A percentile compares a stretch with the other conserved stretches of the same genome.
These are phyloP conservation scores for Rhombomys opimus DNA, from an alignment of 2,113 vertebrate species.

Conservation along the genomic window DNA sequence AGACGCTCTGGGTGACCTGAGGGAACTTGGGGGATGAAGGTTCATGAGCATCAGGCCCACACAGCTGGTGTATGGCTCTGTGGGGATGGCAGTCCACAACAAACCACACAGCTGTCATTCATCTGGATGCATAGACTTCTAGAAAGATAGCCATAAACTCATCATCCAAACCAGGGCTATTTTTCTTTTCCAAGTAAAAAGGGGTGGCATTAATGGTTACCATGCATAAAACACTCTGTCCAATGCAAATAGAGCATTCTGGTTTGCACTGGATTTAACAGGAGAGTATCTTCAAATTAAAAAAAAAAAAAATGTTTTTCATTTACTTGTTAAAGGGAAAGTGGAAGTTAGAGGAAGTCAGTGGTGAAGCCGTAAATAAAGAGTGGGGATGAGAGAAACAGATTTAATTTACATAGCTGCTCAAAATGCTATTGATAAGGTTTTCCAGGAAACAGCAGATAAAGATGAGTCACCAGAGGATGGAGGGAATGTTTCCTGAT, in stretches of 20 bases:
- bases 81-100: background rate
- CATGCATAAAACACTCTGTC: background rate
- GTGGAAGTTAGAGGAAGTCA: constrained; percentile 44
- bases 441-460: constrained; percentile 67
- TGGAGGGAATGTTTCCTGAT: constrained; percentile 68
- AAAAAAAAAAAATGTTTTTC: constrained; percentile 17
- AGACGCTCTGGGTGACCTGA: background rate
- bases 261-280: background rate
- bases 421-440: constrained; percentile 77
- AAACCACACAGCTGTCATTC: background rate
- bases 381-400: constrained; percentile 45
- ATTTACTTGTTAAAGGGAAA: constrained; percentile 41
- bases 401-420: constrained; percentile 67
- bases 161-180: background rate
- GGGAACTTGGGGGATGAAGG: background rate
- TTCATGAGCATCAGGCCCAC: background rate
- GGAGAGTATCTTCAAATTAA: constrained; percentile 17
- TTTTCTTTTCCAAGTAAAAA: background rate
- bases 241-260: background rate
- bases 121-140: background rate
- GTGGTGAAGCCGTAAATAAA: constrained; percentile 60
- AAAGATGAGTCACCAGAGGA: constrained; percentile 75
- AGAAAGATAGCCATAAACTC: constrained; percentile 4
- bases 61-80: background rate
- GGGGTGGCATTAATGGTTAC: background rate